Base-by-base conservation (phyloP, 2,888 invertebrate genomes). In the Zele albiditarsus region DNA sequence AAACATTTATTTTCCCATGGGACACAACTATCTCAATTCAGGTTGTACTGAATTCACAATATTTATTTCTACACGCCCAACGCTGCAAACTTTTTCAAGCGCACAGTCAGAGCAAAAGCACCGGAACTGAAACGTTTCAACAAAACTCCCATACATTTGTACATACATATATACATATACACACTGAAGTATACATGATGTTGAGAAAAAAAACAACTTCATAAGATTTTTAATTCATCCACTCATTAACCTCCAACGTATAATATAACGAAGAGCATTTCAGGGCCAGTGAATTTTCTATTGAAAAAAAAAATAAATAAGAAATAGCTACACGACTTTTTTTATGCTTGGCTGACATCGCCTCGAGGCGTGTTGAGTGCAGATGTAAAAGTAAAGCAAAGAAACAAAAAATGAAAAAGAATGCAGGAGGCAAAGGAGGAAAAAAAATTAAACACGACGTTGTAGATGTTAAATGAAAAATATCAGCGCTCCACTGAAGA, bases 251-350 rank as follows among this genome's bases (percentile, higher is more conserved):
- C 27, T 28, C 28, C 2, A 28, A 60, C 20, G 53, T 27, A n/a
- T 60, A 60, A 27, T 60, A 27, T 60, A 16, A 28, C n/a, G 60
- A 28, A 60, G n/a, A 53, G 53, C 53, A 53, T 53, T 60, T 60
- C 60, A 60, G 60, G 60, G 60, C 53, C 53, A 53, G 23, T 53
- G 53, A 53, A 53, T 53, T 53, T 53, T 6, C 10, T 27, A 60
- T 60, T 25, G 3, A 60, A 60, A 60, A 60, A 25, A 58, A 27
- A 14, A 20, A 53, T 5, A 53, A 46, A 53, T n/a, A 53, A 53
- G 20, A 53, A 23, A 53, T 53, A 20, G 53, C 20, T 53, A 27
- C 28, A 27, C 28, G 60, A 60, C 60, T 16, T 28, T 58, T 49
- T 60, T 60, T 60, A 28, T 60, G 60, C 27, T 60, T 28, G 27